Evolutionary conservation across 2,888 invertebrate species (phyloP).

Genomic region (Morpho helenor): DNA sequence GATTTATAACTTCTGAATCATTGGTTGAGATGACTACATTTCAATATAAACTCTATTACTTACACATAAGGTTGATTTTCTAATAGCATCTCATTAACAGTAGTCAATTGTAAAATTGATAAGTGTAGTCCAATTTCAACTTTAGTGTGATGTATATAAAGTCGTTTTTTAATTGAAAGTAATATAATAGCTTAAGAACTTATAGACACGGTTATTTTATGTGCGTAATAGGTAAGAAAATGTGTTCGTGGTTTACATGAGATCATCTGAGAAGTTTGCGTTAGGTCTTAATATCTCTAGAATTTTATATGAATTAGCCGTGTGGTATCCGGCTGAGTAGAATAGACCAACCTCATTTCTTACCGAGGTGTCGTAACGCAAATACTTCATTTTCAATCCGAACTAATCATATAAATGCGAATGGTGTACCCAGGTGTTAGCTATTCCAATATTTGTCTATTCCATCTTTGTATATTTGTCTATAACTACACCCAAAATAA

Average conservation of each 20-base stretch:
- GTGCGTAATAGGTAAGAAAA: background rate
- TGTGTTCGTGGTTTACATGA: constrained; percentile 2
- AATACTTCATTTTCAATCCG: too few relatives aligned
- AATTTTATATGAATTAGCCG: too few relatives aligned
- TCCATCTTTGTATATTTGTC: too few relatives aligned
- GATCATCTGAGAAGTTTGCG: constrained; percentile 4
- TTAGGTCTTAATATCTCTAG: background rate
- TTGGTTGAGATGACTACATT: background rate
- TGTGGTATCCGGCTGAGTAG: too few relatives aligned
- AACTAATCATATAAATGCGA: too few relatives aligned
- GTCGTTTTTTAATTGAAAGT: background rate
- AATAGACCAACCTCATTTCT: too few relatives aligned
- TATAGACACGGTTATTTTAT: background rate
- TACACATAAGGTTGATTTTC: background rate
- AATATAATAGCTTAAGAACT: background rate
- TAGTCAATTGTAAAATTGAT: background rate
- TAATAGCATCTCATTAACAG: background rate
- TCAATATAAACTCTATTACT: background rate
- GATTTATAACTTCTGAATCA: constrained; percentile 11
- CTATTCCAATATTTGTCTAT: too few relatives aligned
- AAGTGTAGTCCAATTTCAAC: background rate
- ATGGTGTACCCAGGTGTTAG: too few relatives aligned
- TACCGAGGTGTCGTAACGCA: too few relatives aligned
- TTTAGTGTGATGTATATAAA: background rate
- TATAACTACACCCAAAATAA: too few relatives aligned